Conservation (phyloP, 2,797 vertebrate genomes). For the Chelonia mydas region DNA sequence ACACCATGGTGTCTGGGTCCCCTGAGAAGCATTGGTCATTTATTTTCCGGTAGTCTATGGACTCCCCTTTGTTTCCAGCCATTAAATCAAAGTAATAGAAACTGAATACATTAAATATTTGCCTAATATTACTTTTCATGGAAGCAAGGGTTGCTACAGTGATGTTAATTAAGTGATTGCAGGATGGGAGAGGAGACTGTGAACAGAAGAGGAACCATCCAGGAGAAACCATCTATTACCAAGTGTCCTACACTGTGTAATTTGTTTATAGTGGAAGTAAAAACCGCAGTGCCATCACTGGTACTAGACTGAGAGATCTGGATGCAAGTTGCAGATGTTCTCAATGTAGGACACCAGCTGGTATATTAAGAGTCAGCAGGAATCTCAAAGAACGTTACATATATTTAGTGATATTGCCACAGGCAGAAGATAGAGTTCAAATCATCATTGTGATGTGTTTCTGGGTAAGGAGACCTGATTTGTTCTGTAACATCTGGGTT, state of each 20-base stretch:
- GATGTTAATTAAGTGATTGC: background rate
- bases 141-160: background rate
- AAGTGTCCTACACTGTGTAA: background rate
- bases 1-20: background rate
- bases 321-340: background rate
- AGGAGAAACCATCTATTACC: background rate
- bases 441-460: background rate
- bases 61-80: background rate
- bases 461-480: background rate
- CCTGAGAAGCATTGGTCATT: background rate
- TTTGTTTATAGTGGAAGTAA: background rate
- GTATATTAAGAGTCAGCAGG: constrained; percentile 17
- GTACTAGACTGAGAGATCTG: background rate
- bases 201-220: background rate
- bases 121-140: background rate
- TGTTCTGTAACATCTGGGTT: background rate
- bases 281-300: background rate
- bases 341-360: background rate
- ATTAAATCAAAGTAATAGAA: background rate
- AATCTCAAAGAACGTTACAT: constrained; percentile 14
- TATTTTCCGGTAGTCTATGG: background rate
- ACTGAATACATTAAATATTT: background rate
- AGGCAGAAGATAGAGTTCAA: background rate
- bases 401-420: constrained; percentile 11
- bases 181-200: background rate